These are phyloP conservation scores for Napeogenes sylphis DNA, from an alignment of 2,888 invertebrate genomes.

Conservation along the genomic window DNA sequence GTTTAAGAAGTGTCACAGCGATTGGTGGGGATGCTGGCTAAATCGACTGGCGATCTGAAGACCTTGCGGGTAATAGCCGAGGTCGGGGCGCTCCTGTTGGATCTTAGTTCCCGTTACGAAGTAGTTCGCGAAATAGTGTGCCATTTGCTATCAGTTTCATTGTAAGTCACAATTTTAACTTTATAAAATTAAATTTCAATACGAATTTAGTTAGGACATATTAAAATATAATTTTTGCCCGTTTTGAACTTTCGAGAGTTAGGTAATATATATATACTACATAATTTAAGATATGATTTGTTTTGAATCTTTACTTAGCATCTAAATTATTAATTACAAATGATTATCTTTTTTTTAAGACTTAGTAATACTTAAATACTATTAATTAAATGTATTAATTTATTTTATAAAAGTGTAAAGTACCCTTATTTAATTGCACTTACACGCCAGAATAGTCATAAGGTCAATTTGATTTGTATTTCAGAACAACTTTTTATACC, in stretches of 20 bases:
- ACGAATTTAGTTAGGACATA: neutral
- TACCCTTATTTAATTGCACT: too few relatives aligned
- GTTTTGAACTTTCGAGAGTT: neutral
- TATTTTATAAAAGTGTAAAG: too few relatives aligned
- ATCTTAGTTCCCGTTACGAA: conserved; percentile 56
- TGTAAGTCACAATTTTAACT: conserved; percentile 41
- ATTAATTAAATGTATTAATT: too few relatives aligned
- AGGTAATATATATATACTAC: too few relatives aligned
- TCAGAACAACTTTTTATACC: too few relatives aligned
- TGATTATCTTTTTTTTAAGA: too few relatives aligned
- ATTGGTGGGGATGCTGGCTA: conserved; percentile 74
- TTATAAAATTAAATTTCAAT: neutral
- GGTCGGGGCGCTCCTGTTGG: conserved; percentile 53
- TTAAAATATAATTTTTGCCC: neutral
- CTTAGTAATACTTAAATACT: too few relatives aligned
- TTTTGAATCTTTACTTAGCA: too few relatives aligned
- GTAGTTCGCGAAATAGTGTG: conserved; percentile 54
- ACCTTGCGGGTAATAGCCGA: conserved; percentile 73
- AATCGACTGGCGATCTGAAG: conserved; percentile 72
- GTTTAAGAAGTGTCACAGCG: conserved; percentile 75
- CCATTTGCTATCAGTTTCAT: conserved; percentile 28
- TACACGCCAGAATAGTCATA: too few relatives aligned
- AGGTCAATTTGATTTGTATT: too few relatives aligned
- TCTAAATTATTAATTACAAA: too few relatives aligned
- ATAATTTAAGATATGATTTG: too few relatives aligned